Percentiles rank a stretch among this genome's conserved stretches.
These are phyloP conservation scores for Lamproptera curius DNA, from an alignment of 2,888 invertebrate genomes.

Conservation along the genomic window DNA sequence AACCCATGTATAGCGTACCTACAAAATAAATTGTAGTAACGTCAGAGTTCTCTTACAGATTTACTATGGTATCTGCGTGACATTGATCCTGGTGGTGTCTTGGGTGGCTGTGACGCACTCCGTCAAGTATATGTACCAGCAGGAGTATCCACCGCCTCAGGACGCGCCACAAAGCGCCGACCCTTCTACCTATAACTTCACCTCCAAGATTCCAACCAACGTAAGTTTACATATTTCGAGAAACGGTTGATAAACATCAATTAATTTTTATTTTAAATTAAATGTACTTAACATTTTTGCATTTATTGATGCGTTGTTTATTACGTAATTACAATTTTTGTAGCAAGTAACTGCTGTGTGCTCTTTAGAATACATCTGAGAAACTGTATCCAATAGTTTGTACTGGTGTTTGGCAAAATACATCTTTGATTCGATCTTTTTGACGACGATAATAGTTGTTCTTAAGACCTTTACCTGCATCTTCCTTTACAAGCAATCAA, in stretches of 20 bases:
- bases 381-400: too few relatives aligned
- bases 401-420: too few relatives aligned
- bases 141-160: slow-evolving; percentile 57
- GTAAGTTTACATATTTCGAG: slow-evolving; percentile 39
- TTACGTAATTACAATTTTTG: not conserved
- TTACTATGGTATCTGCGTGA: slow-evolving; percentile 93
- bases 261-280: not conserved
- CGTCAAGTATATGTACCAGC: slow-evolving; percentile 89
- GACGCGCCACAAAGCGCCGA: slow-evolving; percentile 67
- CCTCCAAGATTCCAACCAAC: slow-evolving; percentile 48
- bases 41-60: slow-evolving; percentile 78
- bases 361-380: too few relatives aligned
- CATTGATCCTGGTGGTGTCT: slow-evolving; percentile 89
- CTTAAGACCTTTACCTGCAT: too few relatives aligned
- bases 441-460: too few relatives aligned
- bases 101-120: slow-evolving; percentile 97
- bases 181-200: slow-evolving; percentile 51
- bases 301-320: not conserved
- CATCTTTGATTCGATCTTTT: too few relatives aligned
- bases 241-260: not conserved
- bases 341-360: not conserved
- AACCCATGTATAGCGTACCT: too few relatives aligned
- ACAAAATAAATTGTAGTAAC: too few relatives aligned
- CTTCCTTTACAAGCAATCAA: too few relatives aligned
- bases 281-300: not conserved